A percentile compares a stretch with the other conserved stretches of the same genome.
Conservation (phyloP, 2,113 vertebrate genomes). For the Petromus typicus region DNA sequence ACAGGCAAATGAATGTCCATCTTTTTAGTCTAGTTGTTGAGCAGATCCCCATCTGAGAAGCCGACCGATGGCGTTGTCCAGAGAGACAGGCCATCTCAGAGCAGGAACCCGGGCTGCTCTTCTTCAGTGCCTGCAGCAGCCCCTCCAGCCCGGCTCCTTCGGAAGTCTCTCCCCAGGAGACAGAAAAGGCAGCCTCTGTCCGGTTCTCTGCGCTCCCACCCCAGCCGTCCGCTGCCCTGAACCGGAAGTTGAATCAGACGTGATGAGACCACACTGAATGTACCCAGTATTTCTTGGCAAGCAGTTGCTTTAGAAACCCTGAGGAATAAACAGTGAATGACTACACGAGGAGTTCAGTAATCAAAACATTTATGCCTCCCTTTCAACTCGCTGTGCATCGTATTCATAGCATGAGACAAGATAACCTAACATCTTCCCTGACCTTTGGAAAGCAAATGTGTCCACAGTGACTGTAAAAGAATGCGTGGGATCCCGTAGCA, state of each 20-base stretch:
- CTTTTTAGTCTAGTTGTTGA: background rate
- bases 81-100: background rate
- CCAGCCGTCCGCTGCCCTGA: background rate
- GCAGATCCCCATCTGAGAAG: background rate
- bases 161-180: background rate
- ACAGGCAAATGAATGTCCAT: background rate
- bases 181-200: background rate
- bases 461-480: background rate
- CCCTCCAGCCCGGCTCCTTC: background rate
- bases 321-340: background rate
- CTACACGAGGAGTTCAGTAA: background rate
- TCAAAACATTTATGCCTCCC: background rate
- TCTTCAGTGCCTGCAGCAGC: too few species aligned
- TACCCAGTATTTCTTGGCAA: background rate
- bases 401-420: background rate
- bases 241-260: background rate
- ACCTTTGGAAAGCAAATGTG: background rate
- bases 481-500: background rate
- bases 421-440: background rate
- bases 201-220: background rate
- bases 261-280: background rate
- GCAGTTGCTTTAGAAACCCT: background rate
- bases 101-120: background rate
- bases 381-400: background rate
- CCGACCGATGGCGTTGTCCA: background rate